These are phyloP conservation scores for Chromobotia macracanthus DNA, from an alignment of 2,797 vertebrate genomes.

Conservation along the genomic window DNA sequence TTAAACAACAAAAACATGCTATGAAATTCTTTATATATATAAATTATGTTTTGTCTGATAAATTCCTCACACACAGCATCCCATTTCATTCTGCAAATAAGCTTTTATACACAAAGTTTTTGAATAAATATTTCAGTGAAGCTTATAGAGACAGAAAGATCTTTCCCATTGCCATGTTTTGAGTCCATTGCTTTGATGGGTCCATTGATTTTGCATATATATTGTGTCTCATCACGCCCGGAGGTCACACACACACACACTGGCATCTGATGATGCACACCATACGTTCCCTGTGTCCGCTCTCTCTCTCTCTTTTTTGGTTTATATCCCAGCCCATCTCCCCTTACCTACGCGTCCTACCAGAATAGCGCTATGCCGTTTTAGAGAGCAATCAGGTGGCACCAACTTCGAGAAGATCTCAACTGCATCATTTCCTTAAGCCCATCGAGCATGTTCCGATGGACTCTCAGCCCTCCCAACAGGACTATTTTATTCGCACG, in stretches of 20 bases:
- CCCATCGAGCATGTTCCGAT: slow-evolving; percentile 10
- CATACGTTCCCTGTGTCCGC: slow-evolving; percentile 9
- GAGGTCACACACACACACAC: slow-evolving; percentile 8
- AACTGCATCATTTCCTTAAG: slow-evolving; percentile 41
- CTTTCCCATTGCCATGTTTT: background rate
- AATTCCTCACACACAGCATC: background rate
- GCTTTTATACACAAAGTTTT: background rate
- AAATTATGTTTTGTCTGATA: background rate
- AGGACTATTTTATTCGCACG: background rate
- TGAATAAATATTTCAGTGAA: background rate
- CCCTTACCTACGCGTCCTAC: slow-evolving; percentile 63
- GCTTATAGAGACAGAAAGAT: background rate
- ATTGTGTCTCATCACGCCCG: background rate
- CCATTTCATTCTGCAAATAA: background rate
- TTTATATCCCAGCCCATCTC: slow-evolving; percentile 38
- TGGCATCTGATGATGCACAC: slow-evolving; percentile 45
- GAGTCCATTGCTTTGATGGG: background rate
- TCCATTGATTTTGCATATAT: background rate
- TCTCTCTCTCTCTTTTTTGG: slow-evolving; percentile 33
- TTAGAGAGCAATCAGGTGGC: slow-evolving; percentile 67
- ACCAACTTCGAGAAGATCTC: slow-evolving; percentile 61
- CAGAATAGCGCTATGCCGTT: slow-evolving; percentile 49
- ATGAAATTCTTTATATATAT: background rate
- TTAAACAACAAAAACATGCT: background rate
- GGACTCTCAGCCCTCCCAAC: background rate